Base-by-base conservation (phyloP, 2,113 vertebrate species). In the Cynocephalus volans region DNA sequence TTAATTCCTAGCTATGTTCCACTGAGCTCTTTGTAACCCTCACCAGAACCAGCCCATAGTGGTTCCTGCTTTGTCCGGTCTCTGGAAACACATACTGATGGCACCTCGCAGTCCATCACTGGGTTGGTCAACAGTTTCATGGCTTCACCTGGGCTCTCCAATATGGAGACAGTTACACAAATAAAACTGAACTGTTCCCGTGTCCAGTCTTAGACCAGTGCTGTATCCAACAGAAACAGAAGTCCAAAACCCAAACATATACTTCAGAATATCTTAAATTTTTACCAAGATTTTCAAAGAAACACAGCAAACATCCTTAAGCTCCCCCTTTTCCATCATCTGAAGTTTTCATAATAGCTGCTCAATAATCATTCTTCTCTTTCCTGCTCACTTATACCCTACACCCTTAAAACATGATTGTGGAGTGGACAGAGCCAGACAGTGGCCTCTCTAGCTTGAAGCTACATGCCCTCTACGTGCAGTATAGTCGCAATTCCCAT, bases 231-330 rank as follows among this genome's bases (percentile, higher is more conserved):
- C 26, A 88, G 84, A 85, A 86, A 80, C 36, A 0, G 67, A 75
- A 81, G 13, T 82, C 50, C 50, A 75, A 72, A 94, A 79, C 48
- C 64, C 92, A 92, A 70, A 88, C 14, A 73, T 19, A 52, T 4
- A 73, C 31, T 58, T 70, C 0, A 88, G 94, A 91, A 86, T 79
- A 79, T 6, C 67, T 90, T 77, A 54, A 36, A 81, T 50, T 94
- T 84, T 81, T 94, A 75, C 77, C 88, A 50, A 85, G 31, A 41
- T 93, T 76, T 96, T 93, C 82, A 88, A 84, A 88, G 60, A 67
- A 13, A 96, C 11, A 31, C 0, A 69, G 79, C 3, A 86, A 81
- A 77, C 69, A 93, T 48, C 45, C 36, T 67, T 50, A 50, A 75
- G 45, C 28, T 52, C 21, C 76, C 48, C 50, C 23, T 64, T 89